Conservation (phyloP, 2,888 invertebrate genomes). For the Conus canariensis region DNA sequence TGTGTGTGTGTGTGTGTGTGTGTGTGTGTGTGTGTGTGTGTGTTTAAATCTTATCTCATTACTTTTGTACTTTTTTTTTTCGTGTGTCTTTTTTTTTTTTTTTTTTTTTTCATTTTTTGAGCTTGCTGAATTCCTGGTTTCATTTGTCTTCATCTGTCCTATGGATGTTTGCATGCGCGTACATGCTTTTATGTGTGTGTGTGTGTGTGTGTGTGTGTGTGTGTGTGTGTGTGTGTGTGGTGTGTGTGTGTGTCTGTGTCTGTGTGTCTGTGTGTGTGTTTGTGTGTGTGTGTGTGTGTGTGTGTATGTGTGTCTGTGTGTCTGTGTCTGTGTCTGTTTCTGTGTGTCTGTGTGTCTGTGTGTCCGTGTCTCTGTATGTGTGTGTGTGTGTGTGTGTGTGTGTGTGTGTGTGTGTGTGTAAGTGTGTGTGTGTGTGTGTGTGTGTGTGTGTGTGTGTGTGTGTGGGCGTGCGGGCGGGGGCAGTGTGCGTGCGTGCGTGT, state of each 20-base stretch:
- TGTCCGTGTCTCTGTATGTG: neutral
- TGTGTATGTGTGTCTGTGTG: too few relatives aligned
- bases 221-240: neutral
- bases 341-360: too few relatives aligned
- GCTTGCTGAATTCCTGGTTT: neutral
- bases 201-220: neutral
- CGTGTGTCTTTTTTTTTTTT: neutral
- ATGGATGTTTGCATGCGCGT: neutral
- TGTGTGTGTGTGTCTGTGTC: too few relatives aligned
- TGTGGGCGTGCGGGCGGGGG: neutral
- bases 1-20: neutral
- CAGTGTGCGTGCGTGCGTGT: neutral
- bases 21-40: slow-evolving; percentile 8
- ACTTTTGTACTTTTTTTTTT: too few relatives aligned
- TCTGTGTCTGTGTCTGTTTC: too few relatives aligned
- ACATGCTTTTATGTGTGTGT: neutral
- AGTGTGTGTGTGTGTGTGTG: too few relatives aligned
- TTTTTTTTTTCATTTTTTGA: too few relatives aligned
- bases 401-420: neutral
- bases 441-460: neutral
- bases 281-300: neutral
- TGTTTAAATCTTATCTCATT: neutral
- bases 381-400: slow-evolving; percentile 2
- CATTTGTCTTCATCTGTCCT: neutral
- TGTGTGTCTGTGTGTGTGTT: too few relatives aligned